Conservation (phyloP, 2,113 vertebrate genomes). For the Odocoileus hemionus region DNA sequence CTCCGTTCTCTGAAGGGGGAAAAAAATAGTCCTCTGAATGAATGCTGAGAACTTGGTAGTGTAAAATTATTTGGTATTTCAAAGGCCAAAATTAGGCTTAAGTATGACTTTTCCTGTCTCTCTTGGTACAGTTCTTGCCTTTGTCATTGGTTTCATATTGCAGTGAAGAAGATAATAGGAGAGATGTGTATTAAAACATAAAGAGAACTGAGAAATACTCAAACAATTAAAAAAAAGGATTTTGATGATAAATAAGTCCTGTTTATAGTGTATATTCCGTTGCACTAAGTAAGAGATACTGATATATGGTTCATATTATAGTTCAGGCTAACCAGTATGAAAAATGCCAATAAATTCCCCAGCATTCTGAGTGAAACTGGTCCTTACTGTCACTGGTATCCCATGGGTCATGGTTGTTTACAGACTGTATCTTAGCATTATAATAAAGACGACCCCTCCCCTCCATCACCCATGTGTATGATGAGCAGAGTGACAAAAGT, state of each 20-base stretch:
- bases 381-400: background rate
- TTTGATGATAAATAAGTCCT: background rate
- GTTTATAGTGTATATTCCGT: background rate
- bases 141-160: background rate
- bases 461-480: background rate
- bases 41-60: background rate
- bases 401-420: background rate
- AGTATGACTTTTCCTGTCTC: background rate
- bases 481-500: background rate
- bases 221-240: background rate
- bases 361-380: background rate
- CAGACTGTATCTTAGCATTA: background rate
- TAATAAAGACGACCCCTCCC: background rate
- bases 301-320: background rate
- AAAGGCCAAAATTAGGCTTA: background rate
- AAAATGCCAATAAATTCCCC: background rate
- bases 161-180: background rate
- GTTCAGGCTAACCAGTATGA: background rate
- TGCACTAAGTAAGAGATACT: background rate
- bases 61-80: background rate
- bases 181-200: background rate
- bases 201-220: background rate
- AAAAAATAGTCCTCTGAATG: background rate
- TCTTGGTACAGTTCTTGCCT: background rate
- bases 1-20: background rate